Base-by-base conservation (phyloP, 1,140 invertebrate species). In the Drosophila repleta region DNA sequence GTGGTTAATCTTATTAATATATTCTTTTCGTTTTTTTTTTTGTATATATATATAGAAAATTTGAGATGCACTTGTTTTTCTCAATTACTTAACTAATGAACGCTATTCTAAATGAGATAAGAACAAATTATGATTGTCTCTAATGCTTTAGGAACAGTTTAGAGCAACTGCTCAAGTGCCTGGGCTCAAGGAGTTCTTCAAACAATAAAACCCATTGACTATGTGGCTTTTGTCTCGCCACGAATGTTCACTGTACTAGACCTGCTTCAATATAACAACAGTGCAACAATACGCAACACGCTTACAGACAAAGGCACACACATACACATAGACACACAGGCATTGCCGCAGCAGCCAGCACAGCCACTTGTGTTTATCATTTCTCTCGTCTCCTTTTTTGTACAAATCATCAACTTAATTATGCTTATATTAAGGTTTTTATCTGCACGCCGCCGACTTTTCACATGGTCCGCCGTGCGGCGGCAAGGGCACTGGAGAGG, bases 351-450 rank as follows among this genome's bases (percentile, higher is more conserved):
- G 32, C 24, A 49, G 29, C 13, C 53, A 29, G 21, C 61, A 57
- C 61, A 57, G 63, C 63, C 74, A 80, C 77, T 80, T 77, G 77
- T 80, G 77, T 77, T 80, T 80, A 80, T 80, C 77, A 80, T 80
- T 71, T 82, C 82, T 81, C 75, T 79, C 75, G 58, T 69, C 65
- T 73, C 71, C 78, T 80, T 82, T 82, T 87, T 88, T 87, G 70
- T 87, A 87, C 83, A 87, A 87, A 87, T 87, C 82, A 87, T 87
- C 82, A 87, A 87, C 82, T 87, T 87, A 87, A 87, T 87, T 87
- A 87, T 87, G 82, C 82, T 87, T 88, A 87, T 87, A 87, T 87
- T 87, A 87, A 87, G 82, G 82, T 71, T 85, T 85, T 85, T 83
- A 78, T 81, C 82, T 87, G 77, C 78, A 82, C 71, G 82, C 49